Evolutionary conservation across 2,888 invertebrate genomes (phyloP).

Genomic region (Holacanthella duospinosa): DNA sequence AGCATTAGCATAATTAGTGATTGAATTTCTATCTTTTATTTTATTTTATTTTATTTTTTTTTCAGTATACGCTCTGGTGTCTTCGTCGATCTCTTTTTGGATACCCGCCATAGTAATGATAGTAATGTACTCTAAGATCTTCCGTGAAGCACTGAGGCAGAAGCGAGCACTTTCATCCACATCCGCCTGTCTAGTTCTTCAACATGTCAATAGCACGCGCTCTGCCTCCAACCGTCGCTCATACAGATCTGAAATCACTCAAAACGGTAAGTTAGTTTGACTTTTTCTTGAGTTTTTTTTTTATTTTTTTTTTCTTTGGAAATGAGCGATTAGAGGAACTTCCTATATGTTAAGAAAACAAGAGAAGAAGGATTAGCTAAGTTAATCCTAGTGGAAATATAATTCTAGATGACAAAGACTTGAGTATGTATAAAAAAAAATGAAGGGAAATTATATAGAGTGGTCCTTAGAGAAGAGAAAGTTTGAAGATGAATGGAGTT

Average conservation of each 20-base stretch:
- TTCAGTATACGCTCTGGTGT: constrained; percentile 69
- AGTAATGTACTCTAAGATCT: constrained; percentile 79
- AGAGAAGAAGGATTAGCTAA: too few species aligned
- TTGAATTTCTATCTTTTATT: too few species aligned
- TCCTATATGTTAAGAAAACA: too few species aligned
- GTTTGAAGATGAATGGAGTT: not conserved
- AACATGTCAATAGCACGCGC: constrained; percentile 36
- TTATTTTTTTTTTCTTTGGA: too few species aligned
- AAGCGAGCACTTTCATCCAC: constrained; percentile 51
- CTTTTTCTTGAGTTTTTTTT: too few species aligned
- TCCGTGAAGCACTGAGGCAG: constrained; percentile 78
- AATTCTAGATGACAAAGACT: not conserved
- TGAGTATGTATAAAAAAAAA: not conserved
- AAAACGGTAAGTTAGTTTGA: constrained; percentile 34
- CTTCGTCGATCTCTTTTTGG: constrained; percentile 89
- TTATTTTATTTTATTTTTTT: too few species aligned
- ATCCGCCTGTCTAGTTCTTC: constrained; percentile 37
- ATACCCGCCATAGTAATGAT: constrained; percentile 91
- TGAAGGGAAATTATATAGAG: not conserved
- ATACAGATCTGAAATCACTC: constrained; percentile 36
- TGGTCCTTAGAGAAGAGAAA: not conserved
- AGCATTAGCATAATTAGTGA: not conserved
- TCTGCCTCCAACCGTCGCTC: constrained; percentile 34
- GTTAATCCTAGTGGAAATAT: too few species aligned
- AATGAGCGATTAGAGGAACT: too few species aligned